These are phyloP conservation scores for Condylostylus longicornis DNA, from an alignment of 1,140 invertebrate species.

Conservation along the genomic window DNA sequence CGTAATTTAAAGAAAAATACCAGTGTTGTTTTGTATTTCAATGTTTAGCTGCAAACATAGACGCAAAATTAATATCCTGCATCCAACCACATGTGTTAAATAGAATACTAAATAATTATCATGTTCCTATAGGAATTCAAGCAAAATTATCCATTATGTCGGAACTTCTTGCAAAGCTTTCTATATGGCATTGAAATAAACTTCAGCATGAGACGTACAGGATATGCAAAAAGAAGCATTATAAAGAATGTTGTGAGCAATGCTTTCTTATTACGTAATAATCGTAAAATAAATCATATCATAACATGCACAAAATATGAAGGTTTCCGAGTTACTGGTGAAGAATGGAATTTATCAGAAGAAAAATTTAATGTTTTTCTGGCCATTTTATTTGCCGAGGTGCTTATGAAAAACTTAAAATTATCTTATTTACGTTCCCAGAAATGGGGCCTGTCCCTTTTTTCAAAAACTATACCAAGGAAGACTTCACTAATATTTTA, in stretches of 20 bases:
- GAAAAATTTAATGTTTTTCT: conserved; percentile 3
- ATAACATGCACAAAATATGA: conserved; percentile 1
- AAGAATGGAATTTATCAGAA: neutral
- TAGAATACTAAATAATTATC: no score
- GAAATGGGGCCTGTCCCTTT: neutral
- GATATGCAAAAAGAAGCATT: conserved; percentile 3
- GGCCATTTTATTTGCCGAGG: neutral
- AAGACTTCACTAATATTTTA: conserved; percentile 1
- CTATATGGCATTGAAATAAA: no score
- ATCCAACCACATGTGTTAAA: no score
- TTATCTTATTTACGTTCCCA: neutral
- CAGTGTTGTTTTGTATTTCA: no score
- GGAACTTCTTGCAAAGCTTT: no score
- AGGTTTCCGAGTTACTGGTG: neutral
- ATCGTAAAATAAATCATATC: conserved; percentile 1
- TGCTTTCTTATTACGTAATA: conserved; percentile 1
- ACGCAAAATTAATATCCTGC: no score
- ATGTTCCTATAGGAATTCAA: no score
- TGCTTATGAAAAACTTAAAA: neutral
- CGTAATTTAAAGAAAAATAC: no score
- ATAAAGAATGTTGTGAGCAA: conserved; percentile 1
- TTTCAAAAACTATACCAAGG: conserved; percentile 1
- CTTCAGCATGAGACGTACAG: conserved; percentile 2
- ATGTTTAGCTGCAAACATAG: no score
- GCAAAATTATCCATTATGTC: no score